Conservation (phyloP, 2,113 vertebrate species). For the Pituophis catenifer region DNA sequence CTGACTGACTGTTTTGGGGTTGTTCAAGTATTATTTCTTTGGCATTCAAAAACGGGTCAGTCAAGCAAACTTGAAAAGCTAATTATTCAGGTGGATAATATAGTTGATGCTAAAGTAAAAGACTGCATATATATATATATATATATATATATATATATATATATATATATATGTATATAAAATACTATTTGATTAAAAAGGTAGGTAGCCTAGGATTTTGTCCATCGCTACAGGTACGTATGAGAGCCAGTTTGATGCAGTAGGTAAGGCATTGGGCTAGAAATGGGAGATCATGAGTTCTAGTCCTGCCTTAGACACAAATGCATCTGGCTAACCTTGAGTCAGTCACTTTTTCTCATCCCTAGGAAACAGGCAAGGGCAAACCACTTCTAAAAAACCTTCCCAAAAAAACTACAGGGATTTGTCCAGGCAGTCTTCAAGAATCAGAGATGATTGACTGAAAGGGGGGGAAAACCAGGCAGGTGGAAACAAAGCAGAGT, state of each 20-base stretch:
- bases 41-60: conserved; percentile 38
- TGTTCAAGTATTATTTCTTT: conserved; percentile 33
- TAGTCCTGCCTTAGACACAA: neutral
- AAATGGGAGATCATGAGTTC: neutral
- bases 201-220: neutral
- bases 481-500: neutral
- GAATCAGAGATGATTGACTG: neutral
- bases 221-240: neutral
- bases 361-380: neutral
- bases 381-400: neutral
- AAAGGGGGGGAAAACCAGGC: neutral
- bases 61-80: conserved; percentile 55
- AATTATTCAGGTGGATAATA: neutral
- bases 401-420: neutral
- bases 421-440: neutral
- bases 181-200: neutral
- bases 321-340: neutral
- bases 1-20: neutral
- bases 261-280: neutral
- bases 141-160: too few species aligned
- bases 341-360: neutral
- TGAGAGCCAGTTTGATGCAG: neutral
- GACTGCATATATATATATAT: neutral
- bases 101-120: neutral
- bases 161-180: neutral